Evolutionary conservation across 2,888 invertebrate species (phyloP).

Genomic region (Tillus elongatus): DNA sequence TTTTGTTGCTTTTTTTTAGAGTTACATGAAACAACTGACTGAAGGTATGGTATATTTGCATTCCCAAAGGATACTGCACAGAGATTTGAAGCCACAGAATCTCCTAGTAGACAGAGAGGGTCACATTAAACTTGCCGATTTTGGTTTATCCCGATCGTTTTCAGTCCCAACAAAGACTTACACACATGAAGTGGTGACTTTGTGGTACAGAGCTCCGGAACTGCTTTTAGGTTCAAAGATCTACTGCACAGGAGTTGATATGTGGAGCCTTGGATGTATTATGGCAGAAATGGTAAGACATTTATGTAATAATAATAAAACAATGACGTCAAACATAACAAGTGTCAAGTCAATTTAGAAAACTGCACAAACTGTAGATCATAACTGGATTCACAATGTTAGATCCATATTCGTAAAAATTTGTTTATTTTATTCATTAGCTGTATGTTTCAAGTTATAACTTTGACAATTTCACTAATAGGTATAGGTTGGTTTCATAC

Average conservation of each 20-base stretch:
- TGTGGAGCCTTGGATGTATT: constrained; percentile 95
- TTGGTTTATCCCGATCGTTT: constrained; percentile 89
- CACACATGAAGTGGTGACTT: constrained; percentile 91
- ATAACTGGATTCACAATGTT: too few relatives aligned
- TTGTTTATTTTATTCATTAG: constrained; percentile 4
- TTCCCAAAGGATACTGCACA: constrained; percentile 76
- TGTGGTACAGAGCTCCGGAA: constrained; percentile 97
- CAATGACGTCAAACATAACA: constrained; percentile 2
- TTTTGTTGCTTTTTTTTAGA: too few relatives aligned
- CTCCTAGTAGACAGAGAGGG: constrained; percentile 79
- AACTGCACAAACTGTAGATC: too few relatives aligned
- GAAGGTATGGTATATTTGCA: constrained; percentile 88
- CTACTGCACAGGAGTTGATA: constrained; percentile 87
- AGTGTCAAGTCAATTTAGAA: too few relatives aligned
- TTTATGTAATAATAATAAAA: constrained; percentile 1
- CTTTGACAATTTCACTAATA: too few relatives aligned
- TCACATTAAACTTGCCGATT: constrained; percentile 91
- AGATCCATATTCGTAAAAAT: too few relatives aligned
- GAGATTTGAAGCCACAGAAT: constrained; percentile 95
- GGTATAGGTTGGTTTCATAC: too few relatives aligned
- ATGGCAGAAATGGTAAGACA: constrained; percentile 83
- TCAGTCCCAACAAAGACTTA: constrained; percentile 86
- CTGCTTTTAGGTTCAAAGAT: constrained; percentile 82
- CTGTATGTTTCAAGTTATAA: constrained; percentile 5
- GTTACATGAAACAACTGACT: constrained; percentile 79